Base-by-base conservation (phyloP, 2,888 invertebrate species). In the Acleris holmiana region DNA sequence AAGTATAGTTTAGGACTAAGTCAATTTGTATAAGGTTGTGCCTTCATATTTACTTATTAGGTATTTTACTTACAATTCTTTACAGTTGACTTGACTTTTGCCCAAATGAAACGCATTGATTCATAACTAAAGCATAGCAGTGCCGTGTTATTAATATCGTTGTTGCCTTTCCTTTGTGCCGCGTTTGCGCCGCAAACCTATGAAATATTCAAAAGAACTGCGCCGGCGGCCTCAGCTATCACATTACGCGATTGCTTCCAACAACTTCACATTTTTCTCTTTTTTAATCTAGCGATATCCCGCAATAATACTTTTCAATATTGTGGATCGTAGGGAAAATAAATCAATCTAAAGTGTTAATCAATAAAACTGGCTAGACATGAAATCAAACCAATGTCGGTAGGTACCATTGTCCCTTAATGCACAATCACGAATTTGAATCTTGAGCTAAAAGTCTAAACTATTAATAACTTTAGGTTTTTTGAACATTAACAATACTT, bases 171-270 rank as follows among this genome's bases (percentile, higher is more conserved):
- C 73, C 70, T 71, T 73, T 72, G 73, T 68, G 73, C 75, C 73
- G 72, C 71, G 64, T 67, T 53, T 68, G 69, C 70, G 74, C 78
- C 74, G 71, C 74, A 69, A 71, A 69, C 74, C 74, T 79, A 80
- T 82, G 78, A 80, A 85, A 84, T 81, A 84, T 84, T 82, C 76
- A 84, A 82, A 83, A 75, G 76, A 75, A 79, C 72, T 74, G 79
- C 74, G 78, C 76, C 71, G 61, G 65, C 70, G 75, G 78, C 77
- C 72, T 74, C 73, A 64, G 74, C 77, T 77, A 83, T 80, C 77
- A 77, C 73, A 79, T 80, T 76, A 79, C 78, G 71, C 72, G 74
- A 77, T 78, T 78, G 79, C 72, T 70, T 75, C 72, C 69, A 70
- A 74, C 73, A 67, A 72, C 53, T 56, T 62, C 59, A 51, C 40